phyloP scores from a whole-genome alignment of 1,140 invertebrate genomes.

The Aleiodes sp. region DNA sequence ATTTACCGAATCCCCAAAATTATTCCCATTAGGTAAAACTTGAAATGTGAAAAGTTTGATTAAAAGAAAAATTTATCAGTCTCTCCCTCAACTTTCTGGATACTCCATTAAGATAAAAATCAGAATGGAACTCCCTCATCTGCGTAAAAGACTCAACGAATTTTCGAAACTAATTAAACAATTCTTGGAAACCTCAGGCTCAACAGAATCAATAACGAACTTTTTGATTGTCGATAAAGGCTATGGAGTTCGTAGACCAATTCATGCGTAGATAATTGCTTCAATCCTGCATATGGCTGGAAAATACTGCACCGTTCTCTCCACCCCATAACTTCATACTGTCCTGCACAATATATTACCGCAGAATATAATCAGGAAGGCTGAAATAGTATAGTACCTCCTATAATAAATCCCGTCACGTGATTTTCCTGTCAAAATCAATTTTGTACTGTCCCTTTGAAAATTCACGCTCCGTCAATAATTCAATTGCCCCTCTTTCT shows the following conservation, averaged over 20 bases:
- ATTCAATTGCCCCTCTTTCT: conserved; percentile 4
- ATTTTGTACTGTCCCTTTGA: conserved; percentile 10
- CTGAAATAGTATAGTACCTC: neutral
- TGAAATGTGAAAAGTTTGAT: neutral
- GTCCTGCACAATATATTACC: conserved; percentile 8
- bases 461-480: conserved; percentile 9
- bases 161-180: neutral
- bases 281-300: neutral
- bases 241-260: neutral
- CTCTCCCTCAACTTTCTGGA: no score
- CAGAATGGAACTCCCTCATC: no score
- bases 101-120: neutral
- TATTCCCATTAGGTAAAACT: no score
- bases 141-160: no score
- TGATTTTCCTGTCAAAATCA: conserved; percentile 8
- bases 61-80: neutral
- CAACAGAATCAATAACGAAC: neutral
- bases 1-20: no score
- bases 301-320: neutral
- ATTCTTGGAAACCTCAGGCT: neutral
- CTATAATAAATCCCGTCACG: conserved; percentile 16
- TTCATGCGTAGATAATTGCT: conserved; percentile 22
- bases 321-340: conserved; percentile 4
- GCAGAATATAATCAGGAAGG: conserved; percentile 5
- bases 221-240: neutral